phyloP scores from a whole-genome alignment of 2,888 invertebrate species.

The Augiades crinisus region DNA sequence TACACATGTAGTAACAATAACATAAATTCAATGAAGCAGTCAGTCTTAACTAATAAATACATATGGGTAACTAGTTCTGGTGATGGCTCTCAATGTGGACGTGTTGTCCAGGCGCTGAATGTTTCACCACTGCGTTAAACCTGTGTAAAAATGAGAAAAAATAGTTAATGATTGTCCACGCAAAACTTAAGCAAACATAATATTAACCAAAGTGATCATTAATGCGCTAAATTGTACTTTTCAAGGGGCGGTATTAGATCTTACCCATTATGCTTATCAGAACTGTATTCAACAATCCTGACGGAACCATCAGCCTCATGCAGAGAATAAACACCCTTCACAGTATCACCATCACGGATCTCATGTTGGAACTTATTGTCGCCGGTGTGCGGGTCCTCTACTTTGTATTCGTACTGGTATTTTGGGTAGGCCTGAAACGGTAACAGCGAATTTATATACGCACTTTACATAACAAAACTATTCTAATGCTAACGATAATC shows the following conservation, averaged over 20 bases:
- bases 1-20: slow-evolving; percentile 70
- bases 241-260: slow-evolving; percentile 28
- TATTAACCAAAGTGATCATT: too few species aligned
- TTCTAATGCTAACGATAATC: slow-evolving; percentile 42
- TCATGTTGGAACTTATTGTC: slow-evolving; percentile 83
- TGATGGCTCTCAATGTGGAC: slow-evolving; percentile 65
- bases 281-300: slow-evolving; percentile 82
- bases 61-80: slow-evolving; percentile 45
- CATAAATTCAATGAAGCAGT: slow-evolving; percentile 34
- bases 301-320: slow-evolving; percentile 82
- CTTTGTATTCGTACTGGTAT: slow-evolving; percentile 82
- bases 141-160: too few species aligned
- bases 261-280: slow-evolving; percentile 81
- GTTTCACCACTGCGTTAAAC: slow-evolving; percentile 82
- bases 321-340: slow-evolving; percentile 83
- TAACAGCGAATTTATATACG: slow-evolving; percentile 29
- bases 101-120: slow-evolving; percentile 70
- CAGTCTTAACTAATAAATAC: slow-evolving; percentile 35
- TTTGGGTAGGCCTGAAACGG: slow-evolving; percentile 74
- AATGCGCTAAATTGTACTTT: too few species aligned
- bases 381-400: slow-evolving; percentile 83
- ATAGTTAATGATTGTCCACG: too few species aligned
- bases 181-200: too few species aligned
- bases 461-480: slow-evolving; percentile 38
- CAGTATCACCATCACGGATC: slow-evolving; percentile 82